Base-by-base conservation (phyloP, 2,113 vertebrate genomes). In the Megaleporinus macrocephalus region DNA sequence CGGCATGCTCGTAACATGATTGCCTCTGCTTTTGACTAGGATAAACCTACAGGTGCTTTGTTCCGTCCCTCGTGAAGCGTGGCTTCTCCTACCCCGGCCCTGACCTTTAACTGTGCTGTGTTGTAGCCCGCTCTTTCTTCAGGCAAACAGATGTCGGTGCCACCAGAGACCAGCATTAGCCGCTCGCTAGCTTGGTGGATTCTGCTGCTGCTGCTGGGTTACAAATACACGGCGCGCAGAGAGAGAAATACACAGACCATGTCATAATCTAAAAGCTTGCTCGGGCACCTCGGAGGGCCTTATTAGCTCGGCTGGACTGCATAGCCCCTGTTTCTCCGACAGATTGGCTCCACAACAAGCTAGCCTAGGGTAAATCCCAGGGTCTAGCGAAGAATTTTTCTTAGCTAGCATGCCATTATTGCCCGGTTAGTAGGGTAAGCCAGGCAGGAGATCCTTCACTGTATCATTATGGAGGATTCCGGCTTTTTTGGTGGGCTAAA, bases 41-140 rank as follows among this genome's bases (percentile, higher is more conserved):
- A 62, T 30, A 62, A 66, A 41, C 62, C 24, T 65, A 53, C 44
- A 30, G 76, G 57, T 61, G 57, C 57, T 36, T 74, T 33, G 30
- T 36, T 51, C 53, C 30, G 18, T 27, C 51, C 30, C 33, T 33
- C 30, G 10, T 11, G 12, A 44, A 9, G 30, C 41, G 4, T 22
- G 33, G 15, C 57, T 53, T 61, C 36, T 61, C 30, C 73, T 82
- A 59, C 13, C 73, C 63, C 61, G 65, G 36, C 73, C 73, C 51
- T 76, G 73, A 76, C 73, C 80, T 76, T 59, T 66, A 81, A 66
- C 29, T 14, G 53, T 22, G 10, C 36, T 16, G 36, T 41, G 69
- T 47, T 57, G 18, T 49, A 33, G 41, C 30, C 16, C n/a, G 16
- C 26, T 65, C 59, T 74, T 74, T 81, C 41, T 49, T 15, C 26